Percentiles rank a stretch among this genome's conserved stretches.
Conservation (phyloP, 2,113 vertebrate genomes). For the Nibea albiflora region DNA sequence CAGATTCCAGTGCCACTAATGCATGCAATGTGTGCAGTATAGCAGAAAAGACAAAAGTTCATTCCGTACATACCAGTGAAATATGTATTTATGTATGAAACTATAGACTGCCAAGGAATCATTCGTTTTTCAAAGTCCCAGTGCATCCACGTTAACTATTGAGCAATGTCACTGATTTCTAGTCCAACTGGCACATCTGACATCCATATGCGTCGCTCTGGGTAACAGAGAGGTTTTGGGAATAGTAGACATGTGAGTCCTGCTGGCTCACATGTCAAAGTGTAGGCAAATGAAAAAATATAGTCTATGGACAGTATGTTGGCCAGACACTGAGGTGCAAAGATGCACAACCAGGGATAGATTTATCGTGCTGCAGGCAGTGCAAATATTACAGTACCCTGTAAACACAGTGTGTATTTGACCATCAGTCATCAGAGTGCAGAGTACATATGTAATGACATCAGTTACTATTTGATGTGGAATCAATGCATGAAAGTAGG, state of each 20-base stretch:
- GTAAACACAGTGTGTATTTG: conserved; percentile 57
- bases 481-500: not conserved
- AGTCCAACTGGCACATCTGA: not conserved
- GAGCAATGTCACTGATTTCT: conserved; percentile 23
- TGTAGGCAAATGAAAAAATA: conserved; percentile 43
- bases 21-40: not conserved
- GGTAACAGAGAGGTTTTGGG: conserved; percentile 41
- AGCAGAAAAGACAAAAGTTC: not conserved
- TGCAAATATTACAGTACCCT: conserved; percentile 68
- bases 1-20: not conserved
- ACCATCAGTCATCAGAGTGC: conserved; percentile 40
- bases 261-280: conserved; percentile 27
- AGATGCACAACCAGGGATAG: conserved; percentile 44
- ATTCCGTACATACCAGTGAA: not conserved
- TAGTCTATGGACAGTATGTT: conserved; percentile 22
- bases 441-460: conserved; percentile 47
- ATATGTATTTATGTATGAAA: not conserved
- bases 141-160: not conserved
- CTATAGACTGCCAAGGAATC: not conserved
- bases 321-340: conserved; percentile 62
- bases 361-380: conserved; percentile 57
- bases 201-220: conserved; percentile 1
- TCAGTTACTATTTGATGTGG: conserved; percentile 61
- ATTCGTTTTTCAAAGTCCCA: not conserved
- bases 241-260: conserved; percentile 36